phyloP scores from a whole-genome alignment of 2,113 vertebrate species.

The Austrofundulus limnaeus region DNA sequence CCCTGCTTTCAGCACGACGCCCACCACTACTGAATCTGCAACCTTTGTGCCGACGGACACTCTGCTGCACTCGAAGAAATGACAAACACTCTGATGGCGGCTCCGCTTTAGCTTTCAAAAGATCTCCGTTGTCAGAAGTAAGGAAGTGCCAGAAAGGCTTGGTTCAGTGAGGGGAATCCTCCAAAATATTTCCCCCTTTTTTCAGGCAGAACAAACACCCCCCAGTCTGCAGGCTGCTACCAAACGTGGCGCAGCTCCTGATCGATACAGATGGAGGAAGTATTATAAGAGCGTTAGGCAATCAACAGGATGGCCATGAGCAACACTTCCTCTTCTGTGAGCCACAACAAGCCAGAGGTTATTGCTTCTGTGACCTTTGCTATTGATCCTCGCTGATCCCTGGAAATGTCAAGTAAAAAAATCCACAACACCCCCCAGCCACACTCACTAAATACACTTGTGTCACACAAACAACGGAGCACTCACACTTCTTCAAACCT shows the following conservation, averaged over 20 bases:
- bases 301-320: constrained; percentile 13
- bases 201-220: neutral
- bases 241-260: neutral
- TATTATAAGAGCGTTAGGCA: constrained; percentile 5
- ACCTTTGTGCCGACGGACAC: constrained; percentile 6
- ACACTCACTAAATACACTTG: constrained; percentile 31
- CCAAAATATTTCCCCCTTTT: neutral
- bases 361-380: constrained; percentile 70
- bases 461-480: neutral
- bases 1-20: constrained; percentile 10
- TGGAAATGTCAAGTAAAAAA: constrained; percentile 75
- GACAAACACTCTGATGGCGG: constrained; percentile 14
- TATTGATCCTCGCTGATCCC: constrained; percentile 72
- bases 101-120: neutral
- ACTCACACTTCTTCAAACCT: constrained; percentile 9
- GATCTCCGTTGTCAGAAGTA: neutral
- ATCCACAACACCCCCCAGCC: constrained; percentile 29
- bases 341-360: constrained; percentile 45
- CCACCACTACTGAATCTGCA: neutral
- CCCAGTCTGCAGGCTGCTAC: neutral
- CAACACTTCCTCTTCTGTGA: constrained; percentile 34
- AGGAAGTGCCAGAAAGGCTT: constrained; percentile 7
- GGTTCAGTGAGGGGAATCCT: neutral
- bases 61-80: neutral
- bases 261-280: constrained; percentile 16